Percentiles rank a stretch among this genome's conserved stretches.
These are phyloP conservation scores for Macrosiphum euphorbiae DNA, from an alignment of 2,888 invertebrate genomes.

Conservation along the genomic window DNA sequence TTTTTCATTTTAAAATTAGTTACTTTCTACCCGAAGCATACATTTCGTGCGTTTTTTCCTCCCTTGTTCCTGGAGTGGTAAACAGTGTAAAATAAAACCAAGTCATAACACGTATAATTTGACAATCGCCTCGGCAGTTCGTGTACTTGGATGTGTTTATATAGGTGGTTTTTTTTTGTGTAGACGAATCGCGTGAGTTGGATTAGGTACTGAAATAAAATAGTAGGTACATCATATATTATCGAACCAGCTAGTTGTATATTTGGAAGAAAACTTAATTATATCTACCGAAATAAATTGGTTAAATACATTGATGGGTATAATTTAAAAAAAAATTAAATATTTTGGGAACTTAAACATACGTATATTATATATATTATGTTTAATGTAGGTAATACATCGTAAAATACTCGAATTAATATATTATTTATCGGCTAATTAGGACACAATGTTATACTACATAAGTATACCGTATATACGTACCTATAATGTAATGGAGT, in stretches of 20 bases:
- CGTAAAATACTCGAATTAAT: background rate
- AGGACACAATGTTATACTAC: background rate
- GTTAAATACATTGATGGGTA: slow-evolving; percentile 13
- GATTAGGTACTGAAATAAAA: background rate
- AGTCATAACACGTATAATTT: background rate
- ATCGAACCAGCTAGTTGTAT: slow-evolving; percentile 23
- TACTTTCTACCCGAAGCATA: background rate
- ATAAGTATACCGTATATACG: background rate
- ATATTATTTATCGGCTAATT: background rate
- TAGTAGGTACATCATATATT: background rate
- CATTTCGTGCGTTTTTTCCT: background rate
- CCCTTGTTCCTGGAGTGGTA: background rate
- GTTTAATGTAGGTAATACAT: background rate
- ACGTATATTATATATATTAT: background rate
- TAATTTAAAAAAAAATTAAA: background rate
- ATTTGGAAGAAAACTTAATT: slow-evolving; percentile 16
- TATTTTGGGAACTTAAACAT: background rate
- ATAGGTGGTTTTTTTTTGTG: background rate
- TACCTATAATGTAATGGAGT: background rate
- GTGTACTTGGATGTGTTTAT: background rate
- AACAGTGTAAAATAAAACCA: background rate
- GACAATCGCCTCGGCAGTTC: background rate
- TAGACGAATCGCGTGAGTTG: slow-evolving; percentile 46
- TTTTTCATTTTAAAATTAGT: background rate
- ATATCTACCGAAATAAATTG: slow-evolving; percentile 19